Base-by-base conservation (phyloP, 2,113 vertebrate species). In the Malurus melanocephalus region DNA sequence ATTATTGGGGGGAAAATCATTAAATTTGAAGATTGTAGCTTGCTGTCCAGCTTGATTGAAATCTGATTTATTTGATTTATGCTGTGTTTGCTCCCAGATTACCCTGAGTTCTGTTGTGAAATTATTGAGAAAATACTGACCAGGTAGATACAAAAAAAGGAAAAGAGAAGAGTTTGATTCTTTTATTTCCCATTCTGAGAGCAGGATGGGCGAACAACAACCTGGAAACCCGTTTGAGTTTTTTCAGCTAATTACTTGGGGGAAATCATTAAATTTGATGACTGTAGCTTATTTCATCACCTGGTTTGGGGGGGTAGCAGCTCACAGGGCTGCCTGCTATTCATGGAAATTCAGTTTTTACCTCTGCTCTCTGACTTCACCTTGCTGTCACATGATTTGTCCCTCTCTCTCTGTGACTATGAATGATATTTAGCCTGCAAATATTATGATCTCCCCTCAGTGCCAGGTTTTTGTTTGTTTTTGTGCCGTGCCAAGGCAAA, bases 381-480 rank as follows among this genome's bases (percentile, higher is more conserved):
- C 82, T 82, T 73, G 62, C 10, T 89, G 28, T 65, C 82, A 32
- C 46, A n/a, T 69, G 88, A 87, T 82, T 87, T 89, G 79, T 85
- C 78, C 89, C 53, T 68, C 74, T 45, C 75, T 87, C 55, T 35
- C 35, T 21, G 38, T 46, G 74, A 13, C 55, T n/a, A n/a, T 79
- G 57, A 20, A 7, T 79, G 82, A 68, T 91, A 65, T 67, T 95
- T 84, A 81, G 74, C 61, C 67, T 79, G 75, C 72, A 91, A 91
- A 89, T 94, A 87, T 72, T 86, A 27, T 35, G 32, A 73, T 65
- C 51, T 93, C 28, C 46, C 51, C 49, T 89, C 30, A 21, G 68
- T 68, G 88, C 76, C 82, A 92, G 79, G 64, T 62, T 85, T 91
- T 75, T 91, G 78, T 90, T 91, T 92, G 64, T 82, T 94, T 75